Base-by-base conservation (phyloP, 64 coral and sea anemone genomes). In the Acropora tenuis region DNA sequence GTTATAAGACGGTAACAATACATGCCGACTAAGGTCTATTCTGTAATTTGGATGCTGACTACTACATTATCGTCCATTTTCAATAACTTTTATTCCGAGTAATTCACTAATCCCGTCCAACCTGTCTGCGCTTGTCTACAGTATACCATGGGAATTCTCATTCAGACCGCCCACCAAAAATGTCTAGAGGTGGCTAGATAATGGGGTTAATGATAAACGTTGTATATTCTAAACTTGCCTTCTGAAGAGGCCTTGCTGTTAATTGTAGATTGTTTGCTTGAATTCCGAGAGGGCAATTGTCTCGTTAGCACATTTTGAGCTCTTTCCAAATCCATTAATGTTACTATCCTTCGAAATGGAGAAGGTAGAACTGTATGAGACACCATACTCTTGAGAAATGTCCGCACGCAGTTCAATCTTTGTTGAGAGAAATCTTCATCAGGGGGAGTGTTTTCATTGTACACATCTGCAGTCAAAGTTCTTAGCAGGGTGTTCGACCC, bases 251-350 rank as follows among this genome's bases (percentile, higher is more conserved):
- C 57, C 15, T 82, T 82, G 11, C 2, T 82, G 11, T 18, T 55
- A 63, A 15, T 13, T 63, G 53, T 55, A 40, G 12, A 1, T 44
- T 82, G 12, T 82, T 16, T 63, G 50, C 9, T 17, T 43, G 79
- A 44, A 61, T 13, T 41, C 2, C 15, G 4, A 4, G 79, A 61
- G 13, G 79, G 57, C 11, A 61, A 3, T 15, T 11, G 30, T 66
- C 41, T 76, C 40, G 86, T 18, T 46, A 92, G 90, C 16, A 92
- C 90, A 85, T 50, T 92, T 76, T 92, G 90, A 12, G 73, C 90
- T 20, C 90, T 92, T 52, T 92, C 90, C 52, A 92, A 69, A 15
- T 92, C 90, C 60, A 71, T 75, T 13, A 92, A 48, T 48, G 69
- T 48, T 8, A 92, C 74, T 1, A 92, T 73, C 48, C 75, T 73